Evolutionary conservation across 92 coral and sea anemone species (phyloP).

Genomic region (Palythoa grandiflora): DNA sequence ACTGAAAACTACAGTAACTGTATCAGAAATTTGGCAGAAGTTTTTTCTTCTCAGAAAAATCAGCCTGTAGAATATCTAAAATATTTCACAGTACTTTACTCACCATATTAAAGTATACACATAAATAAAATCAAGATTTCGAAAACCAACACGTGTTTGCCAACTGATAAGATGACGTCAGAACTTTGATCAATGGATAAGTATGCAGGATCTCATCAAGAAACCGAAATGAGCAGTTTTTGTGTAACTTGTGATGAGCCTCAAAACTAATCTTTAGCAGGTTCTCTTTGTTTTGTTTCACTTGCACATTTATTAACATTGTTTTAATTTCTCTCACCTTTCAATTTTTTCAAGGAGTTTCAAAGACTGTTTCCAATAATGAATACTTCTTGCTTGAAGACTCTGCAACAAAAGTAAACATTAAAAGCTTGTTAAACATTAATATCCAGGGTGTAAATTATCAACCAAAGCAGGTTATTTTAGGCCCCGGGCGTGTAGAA

Average conservation of each 20-base stretch:
- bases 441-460: too few relatives aligned
- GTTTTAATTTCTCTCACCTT: slow-evolving; percentile 61
- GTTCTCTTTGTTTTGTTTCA: too few relatives aligned
- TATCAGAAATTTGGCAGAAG: too few relatives aligned
- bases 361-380: slow-evolving; percentile 88
- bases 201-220: background rate
- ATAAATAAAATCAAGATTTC: background rate
- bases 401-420: slow-evolving; percentile 67
- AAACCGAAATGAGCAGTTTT: background rate
- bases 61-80: too few relatives aligned
- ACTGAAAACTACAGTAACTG: too few relatives aligned
- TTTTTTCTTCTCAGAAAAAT: too few relatives aligned
- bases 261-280: too few relatives aligned
- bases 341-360: slow-evolving; percentile 75
- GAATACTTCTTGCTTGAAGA: slow-evolving; percentile 85
- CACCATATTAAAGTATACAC: too few relatives aligned
- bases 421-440: background rate
- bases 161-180: background rate
- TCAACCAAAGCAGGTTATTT: too few relatives aligned
- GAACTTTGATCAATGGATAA: background rate
- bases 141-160: background rate
- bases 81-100: too few relatives aligned
- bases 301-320: background rate
- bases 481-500: too few relatives aligned
- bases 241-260: background rate